Evolutionary conservation across 1,140 invertebrate genomes (phyloP).

Genomic region (Linepithema humile): DNA sequence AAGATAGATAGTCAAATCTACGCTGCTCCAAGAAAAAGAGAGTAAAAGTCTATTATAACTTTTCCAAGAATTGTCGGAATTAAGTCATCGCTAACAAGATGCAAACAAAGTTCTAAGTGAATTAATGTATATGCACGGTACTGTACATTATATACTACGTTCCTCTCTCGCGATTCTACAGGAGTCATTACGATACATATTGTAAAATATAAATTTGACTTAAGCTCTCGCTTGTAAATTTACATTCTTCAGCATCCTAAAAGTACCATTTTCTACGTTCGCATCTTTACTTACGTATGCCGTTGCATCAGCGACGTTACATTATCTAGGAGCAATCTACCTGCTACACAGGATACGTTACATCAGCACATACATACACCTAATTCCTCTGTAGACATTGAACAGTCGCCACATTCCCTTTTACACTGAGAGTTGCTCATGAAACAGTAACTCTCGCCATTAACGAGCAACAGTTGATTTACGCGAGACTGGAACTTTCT

Average conservation of each 20-base stretch:
- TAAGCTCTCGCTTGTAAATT: not conserved
- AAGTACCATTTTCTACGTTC: not conserved
- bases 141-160: not conserved
- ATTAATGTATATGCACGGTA: conserved; percentile 6
- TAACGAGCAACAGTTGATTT: not conserved
- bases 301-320: not conserved
- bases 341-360: not conserved
- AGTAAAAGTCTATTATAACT: conserved; percentile 18
- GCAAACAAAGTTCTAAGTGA: conserved; percentile 27
- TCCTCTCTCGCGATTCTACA: not conserved
- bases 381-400: not conserved
- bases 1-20: not conserved
- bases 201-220: conserved; percentile 3
- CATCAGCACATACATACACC: not conserved
- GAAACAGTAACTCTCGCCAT: not conserved
- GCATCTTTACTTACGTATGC: not conserved
- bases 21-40: not conserved
- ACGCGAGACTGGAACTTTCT: not conserved
- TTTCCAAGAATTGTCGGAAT: not conserved
- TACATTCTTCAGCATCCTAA: not conserved
- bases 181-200: not conserved
- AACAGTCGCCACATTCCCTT: conserved; percentile 5
- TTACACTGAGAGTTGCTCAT: not conserved
- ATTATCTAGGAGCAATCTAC: not conserved
- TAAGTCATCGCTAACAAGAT: conserved; percentile 21